Base-by-base conservation (phyloP, 2,113 vertebrate species). In the Chrysochloris asiatica region DNA sequence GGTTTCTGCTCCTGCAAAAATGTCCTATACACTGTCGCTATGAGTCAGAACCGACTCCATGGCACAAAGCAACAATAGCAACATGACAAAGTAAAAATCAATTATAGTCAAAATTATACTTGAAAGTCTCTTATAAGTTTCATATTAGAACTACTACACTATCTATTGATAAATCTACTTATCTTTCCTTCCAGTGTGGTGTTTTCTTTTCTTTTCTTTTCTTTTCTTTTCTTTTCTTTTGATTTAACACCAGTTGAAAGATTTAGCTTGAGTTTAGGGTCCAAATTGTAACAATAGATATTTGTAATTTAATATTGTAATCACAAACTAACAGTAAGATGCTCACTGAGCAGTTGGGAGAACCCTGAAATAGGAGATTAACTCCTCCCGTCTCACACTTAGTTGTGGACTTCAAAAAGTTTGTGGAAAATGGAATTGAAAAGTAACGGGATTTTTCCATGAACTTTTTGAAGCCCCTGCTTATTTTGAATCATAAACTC, bases 21-120 rank as follows among this genome's bases (percentile, higher is more conserved):
- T n/a, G n/a, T n/a, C n/a, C n/a, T n/a, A n/a, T n/a, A n/a, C n/a
- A n/a, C n/a, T n/a, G n/a, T n/a, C n/a, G n/a, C n/a, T n/a, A n/a
- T n/a, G n/a, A n/a, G n/a, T n/a, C n/a, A n/a, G n/a, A n/a, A n/a
- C 16, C 48, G 16, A 76, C 13, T 71, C 52, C 8, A 50, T 50
- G 16, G 48, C 16, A 50, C 48, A 10, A 8, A 50, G 16, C 48
- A 50, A 50, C 48, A 50, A 83, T 19, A 36, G 80, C n/a, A n/a
- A n/a, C n/a, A n/a, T 12, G 3, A 78, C 45, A 92, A 78, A 83
- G 83, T 90, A 78, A 83, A 86, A 83, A 43, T 61, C n/a, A 89
- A 43, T 50, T 92, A 81, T 52, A 45, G 54, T 88, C 52, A 89
- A 89, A 80, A 79, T 75, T 75, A 30, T 14, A 21, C 54, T 82